phyloP scores from a whole-genome alignment of 2,797 vertebrate genomes.

The Eutrigla gurnardus region DNA sequence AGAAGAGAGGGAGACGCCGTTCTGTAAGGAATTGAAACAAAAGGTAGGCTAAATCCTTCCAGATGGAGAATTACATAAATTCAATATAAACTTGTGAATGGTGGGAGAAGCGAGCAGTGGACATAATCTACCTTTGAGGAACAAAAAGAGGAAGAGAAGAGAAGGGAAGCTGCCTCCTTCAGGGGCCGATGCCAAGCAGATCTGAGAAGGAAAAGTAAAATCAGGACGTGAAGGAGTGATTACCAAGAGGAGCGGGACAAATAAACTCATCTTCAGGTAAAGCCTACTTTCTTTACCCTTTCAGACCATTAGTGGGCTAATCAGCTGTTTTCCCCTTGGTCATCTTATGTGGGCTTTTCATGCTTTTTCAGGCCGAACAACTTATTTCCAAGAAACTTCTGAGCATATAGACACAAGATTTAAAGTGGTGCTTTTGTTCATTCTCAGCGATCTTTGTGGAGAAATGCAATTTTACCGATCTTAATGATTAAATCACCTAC shows the following conservation, averaged over 20 bases:
- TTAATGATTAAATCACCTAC: no score
- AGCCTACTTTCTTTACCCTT: neutral
- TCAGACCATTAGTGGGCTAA: neutral
- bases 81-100: slow-evolving; percentile 13
- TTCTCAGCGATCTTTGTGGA: no score
- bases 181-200: slow-evolving; percentile 5
- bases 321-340: neutral
- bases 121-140: neutral
- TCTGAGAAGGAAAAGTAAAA: slow-evolving; percentile 24
- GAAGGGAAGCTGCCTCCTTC: slow-evolving; percentile 1
- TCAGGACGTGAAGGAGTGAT: neutral
- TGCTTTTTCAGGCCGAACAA: neutral
- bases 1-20: neutral
- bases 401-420: neutral
- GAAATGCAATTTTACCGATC: no score
- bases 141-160: slow-evolving; percentile 13
- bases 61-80: slow-evolving; percentile 23
- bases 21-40: slow-evolving; percentile 27
- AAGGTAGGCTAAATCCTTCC: slow-evolving; percentile 7
- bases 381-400: neutral
- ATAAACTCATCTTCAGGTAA: slow-evolving; percentile 50
- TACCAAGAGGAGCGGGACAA: neutral
- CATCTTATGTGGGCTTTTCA: neutral
- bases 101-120: neutral
- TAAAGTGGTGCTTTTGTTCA: no score